phyloP scores from a whole-genome alignment of 2,797 vertebrate genomes.

The Lepus townsendii region DNA sequence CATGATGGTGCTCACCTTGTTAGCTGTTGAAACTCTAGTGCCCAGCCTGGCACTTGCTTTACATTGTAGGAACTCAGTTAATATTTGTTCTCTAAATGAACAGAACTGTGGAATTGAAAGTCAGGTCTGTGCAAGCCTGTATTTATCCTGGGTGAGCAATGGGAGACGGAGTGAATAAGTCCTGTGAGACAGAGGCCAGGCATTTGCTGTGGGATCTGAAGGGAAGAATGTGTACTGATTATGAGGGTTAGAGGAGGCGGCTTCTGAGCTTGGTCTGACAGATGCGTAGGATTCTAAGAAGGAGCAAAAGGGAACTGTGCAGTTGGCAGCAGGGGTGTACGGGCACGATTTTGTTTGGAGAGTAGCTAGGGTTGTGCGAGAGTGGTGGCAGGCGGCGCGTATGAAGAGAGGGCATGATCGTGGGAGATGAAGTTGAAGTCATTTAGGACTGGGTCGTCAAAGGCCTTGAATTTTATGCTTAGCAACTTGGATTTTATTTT shows the following conservation, averaged over 20 bases:
- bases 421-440: constrained; percentile 16
- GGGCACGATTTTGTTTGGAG: not conserved
- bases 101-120: constrained; percentile 18
- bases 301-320: not conserved
- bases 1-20: not conserved
- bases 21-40: constrained; percentile 11
- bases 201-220: not conserved
- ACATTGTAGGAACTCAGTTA: not conserved
- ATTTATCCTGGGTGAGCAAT: not conserved
- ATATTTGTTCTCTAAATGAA: constrained; percentile 35
- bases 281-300: constrained; percentile 18
- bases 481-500: constrained; percentile 47
- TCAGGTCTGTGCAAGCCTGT: not conserved
- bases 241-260: not conserved
- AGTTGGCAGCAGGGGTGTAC: not conserved
- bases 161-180: not conserved
- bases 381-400: not conserved
- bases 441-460: not conserved
- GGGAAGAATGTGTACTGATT: not conserved
- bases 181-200: not conserved
- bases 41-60: not conserved
- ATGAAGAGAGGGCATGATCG: not conserved
- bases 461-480: not conserved
- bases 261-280: constrained; percentile 27
- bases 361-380: not conserved